Base-by-base conservation (phyloP, 2,797 vertebrate species). In the Rhinichthys osculus region DNA sequence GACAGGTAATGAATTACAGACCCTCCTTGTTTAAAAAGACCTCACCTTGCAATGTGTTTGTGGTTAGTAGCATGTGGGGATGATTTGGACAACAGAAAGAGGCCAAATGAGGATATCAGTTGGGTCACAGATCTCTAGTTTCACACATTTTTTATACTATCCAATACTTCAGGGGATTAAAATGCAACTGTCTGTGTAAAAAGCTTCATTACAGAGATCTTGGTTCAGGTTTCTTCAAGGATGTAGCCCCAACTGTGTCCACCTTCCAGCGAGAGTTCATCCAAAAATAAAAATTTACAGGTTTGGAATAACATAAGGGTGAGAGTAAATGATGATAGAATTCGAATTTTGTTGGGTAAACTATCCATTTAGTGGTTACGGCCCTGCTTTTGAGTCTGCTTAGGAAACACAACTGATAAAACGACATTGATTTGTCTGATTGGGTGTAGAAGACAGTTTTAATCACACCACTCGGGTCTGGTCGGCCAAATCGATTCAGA, bases 1-100 rank as follows among this genome's bases (percentile, higher is more conserved):
- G 89, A 81, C 86, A 89, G 87, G 84, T 86, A 91, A 91, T 88
- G 87, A 84, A 89, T 85, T 69, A 86, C 38, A 35, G 71, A 57
- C 40, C 77, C 69, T 84, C 87, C 54, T 72, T 54, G 64, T 44
- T 81, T 84, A 77, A 77, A 81, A 89, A 85, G 76, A 82, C 70
- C 69, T 86, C 81, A 89, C 89, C 87, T 90, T 90, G 88, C 85
- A 69, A 77, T 82, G 79, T 73, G 82, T 81, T 87, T 47, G 35
- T 85, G 87, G 87, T 87, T 78, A 87, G 86, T 21, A 81, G 69
- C 84, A 85, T 85, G 84, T 66, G 70, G 78, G 78, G 69, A 80
- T 82, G 85, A 74, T 86, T 77, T 77, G 72, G 78, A 70, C 19
- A 38, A 78, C 44, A 71, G 73, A 50, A 87, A 54, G 64, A 82